Conservation (phyloP, 2,888 invertebrate species). For the Conus canariensis region DNA sequence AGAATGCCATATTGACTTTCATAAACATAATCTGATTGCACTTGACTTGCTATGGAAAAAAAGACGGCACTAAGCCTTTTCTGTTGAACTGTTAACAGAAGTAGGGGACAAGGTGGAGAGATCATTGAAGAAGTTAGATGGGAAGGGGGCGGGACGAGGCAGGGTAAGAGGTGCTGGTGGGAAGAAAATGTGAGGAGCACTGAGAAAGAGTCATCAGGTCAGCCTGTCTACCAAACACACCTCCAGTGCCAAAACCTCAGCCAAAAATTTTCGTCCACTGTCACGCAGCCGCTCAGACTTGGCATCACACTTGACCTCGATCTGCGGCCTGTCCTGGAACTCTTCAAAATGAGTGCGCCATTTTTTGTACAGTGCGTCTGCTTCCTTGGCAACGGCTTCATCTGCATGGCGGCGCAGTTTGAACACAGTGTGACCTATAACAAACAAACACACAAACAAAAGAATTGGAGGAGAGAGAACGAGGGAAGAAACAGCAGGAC, state of each 20-base stretch:
- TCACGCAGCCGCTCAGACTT: slow-evolving; percentile 67
- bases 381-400: slow-evolving; percentile 63
- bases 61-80: too few relatives aligned
- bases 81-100: too few relatives aligned
- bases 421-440: slow-evolving; percentile 68
- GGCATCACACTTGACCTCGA: slow-evolving; percentile 72
- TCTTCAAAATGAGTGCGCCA: slow-evolving; percentile 70
- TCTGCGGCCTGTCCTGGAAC: slow-evolving; percentile 63
- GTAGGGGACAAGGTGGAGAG: too few relatives aligned
- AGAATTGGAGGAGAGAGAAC: neutral
- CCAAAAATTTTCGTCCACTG: slow-evolving; percentile 62
- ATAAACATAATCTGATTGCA: too few relatives aligned
- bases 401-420: slow-evolving; percentile 68
- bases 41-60: too few relatives aligned
- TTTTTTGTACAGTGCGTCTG: slow-evolving; percentile 63
- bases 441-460: neutral
- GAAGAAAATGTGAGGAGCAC: too few relatives aligned
- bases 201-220: too few relatives aligned
- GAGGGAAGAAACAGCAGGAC: too few relatives aligned
- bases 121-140: too few relatives aligned
- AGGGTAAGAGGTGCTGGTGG: too few relatives aligned
- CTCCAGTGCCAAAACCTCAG: slow-evolving; percentile 61
- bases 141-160: too few relatives aligned
- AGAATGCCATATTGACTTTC: too few relatives aligned
- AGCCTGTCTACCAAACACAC: slow-evolving; percentile 45